Conservation (phyloP, 92 coral and sea anemone species). For the Palythoa grandis region DNA sequence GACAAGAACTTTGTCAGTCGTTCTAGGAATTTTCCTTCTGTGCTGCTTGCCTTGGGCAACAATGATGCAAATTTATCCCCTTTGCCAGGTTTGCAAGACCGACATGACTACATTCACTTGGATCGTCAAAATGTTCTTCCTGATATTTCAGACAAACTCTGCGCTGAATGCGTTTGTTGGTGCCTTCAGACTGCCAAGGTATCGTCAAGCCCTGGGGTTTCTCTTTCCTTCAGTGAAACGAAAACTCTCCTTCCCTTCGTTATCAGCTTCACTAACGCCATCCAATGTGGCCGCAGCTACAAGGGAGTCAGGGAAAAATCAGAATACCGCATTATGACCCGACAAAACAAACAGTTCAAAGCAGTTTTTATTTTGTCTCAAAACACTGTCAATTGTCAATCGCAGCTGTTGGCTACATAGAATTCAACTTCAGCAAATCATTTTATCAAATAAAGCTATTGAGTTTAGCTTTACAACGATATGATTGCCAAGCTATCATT, state of each 20-base stretch:
- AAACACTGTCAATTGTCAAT: too few relatives aligned
- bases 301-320: neutral
- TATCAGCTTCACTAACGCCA: neutral
- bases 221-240: neutral
- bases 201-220: neutral
- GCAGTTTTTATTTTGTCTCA: too few relatives aligned
- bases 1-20: slow-evolving; percentile 15
- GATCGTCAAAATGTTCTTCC: slow-evolving; percentile 30
- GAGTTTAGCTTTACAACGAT: too few relatives aligned
- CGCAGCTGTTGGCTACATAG: too few relatives aligned
- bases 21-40: slow-evolving; percentile 27
- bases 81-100: neutral
- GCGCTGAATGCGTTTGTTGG: slow-evolving; percentile 28
- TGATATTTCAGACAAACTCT: slow-evolving; percentile 24
- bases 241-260: neutral
- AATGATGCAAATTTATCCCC: slow-evolving; percentile 24
- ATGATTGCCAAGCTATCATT: too few relatives aligned
- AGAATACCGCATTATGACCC: neutral
- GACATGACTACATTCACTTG: neutral
- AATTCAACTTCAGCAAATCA: too few relatives aligned
- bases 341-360: neutral
- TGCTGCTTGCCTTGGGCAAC: slow-evolving; percentile 35
- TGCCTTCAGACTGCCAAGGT: slow-evolving; percentile 33
- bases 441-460: too few relatives aligned
- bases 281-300: neutral